phyloP scores from a whole-genome alignment of 2,888 invertebrate species.

The Acleris sparsana region DNA sequence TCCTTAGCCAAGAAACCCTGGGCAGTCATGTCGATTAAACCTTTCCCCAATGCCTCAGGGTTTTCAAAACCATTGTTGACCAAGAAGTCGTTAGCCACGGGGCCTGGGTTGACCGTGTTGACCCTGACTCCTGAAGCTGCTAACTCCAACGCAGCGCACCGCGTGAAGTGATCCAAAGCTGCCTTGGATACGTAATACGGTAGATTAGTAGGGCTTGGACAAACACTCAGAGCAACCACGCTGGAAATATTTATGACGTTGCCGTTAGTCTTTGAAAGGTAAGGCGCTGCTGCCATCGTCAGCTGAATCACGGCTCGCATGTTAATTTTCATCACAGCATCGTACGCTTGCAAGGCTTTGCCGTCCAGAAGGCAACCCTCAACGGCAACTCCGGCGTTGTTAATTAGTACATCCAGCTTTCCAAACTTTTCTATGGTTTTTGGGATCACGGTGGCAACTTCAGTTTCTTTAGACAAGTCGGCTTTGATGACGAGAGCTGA shows the following conservation, averaged over 20 bases:
- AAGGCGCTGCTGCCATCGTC: constrained; percentile 48
- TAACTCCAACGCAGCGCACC: constrained; percentile 86
- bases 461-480: constrained; percentile 50
- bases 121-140: constrained; percentile 84
- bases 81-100: constrained; percentile 9
- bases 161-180: constrained; percentile 89
- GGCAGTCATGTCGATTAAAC: neutral
- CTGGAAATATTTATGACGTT: constrained; percentile 61
- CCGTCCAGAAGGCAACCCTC: constrained; percentile 34
- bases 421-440: constrained; percentile 42
- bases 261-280: constrained; percentile 51
- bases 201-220: neutral
- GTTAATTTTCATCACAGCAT: constrained; percentile 50
- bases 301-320: constrained; percentile 48
- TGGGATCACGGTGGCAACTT: constrained; percentile 44
- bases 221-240: constrained; percentile 37
- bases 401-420: neutral
- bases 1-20: constrained; percentile 1
- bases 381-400: constrained; percentile 1
- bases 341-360: constrained; percentile 46
- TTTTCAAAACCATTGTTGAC: constrained; percentile 2
- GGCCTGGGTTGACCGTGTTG: constrained; percentile 87
- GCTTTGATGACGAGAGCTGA: constrained; percentile 46
- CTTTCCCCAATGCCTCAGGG: neutral
- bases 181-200: constrained; percentile 88